These are phyloP conservation scores for Semaprochilodus insignis DNA, from an alignment of 2,797 vertebrate genomes.

Conservation along the genomic window DNA sequence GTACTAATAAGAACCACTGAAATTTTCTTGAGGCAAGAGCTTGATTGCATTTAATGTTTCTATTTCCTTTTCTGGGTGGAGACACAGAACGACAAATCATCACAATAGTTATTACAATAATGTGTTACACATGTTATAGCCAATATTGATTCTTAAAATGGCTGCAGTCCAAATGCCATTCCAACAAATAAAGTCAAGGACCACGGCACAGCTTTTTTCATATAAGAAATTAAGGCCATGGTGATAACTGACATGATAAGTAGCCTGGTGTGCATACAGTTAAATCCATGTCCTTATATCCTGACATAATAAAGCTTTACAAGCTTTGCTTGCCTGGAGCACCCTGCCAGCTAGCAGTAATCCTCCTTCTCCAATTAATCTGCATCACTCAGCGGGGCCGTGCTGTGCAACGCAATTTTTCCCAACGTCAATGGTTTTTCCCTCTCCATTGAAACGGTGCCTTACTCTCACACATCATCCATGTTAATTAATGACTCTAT, in stretches of 20 bases:
- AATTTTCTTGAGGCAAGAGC: neutral
- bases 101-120: too few species aligned
- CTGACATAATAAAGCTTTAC: constrained; percentile 37
- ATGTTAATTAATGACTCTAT: constrained; percentile 30
- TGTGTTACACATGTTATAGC: constrained; percentile 2
- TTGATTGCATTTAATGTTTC: neutral
- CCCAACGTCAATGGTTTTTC: neutral
- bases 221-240: neutral
- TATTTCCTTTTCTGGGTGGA: neutral
- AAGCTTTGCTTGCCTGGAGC: constrained; percentile 37
- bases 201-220: neutral
- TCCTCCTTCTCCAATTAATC: constrained; percentile 44
- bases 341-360: constrained; percentile 39
- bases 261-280: neutral
- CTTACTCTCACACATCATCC: constrained; percentile 22
- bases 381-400: constrained; percentile 11
- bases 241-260: neutral
- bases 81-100: neutral
- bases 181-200: constrained; percentile 23
- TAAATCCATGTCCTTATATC: constrained; percentile 41
- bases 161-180: neutral
- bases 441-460: constrained; percentile 15
- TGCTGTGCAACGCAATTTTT: constrained; percentile 19
- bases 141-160: constrained; percentile 25
- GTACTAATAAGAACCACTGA: neutral